phyloP scores from a whole-genome alignment of 2,113 vertebrate genomes.

The Anguilla japonica region DNA sequence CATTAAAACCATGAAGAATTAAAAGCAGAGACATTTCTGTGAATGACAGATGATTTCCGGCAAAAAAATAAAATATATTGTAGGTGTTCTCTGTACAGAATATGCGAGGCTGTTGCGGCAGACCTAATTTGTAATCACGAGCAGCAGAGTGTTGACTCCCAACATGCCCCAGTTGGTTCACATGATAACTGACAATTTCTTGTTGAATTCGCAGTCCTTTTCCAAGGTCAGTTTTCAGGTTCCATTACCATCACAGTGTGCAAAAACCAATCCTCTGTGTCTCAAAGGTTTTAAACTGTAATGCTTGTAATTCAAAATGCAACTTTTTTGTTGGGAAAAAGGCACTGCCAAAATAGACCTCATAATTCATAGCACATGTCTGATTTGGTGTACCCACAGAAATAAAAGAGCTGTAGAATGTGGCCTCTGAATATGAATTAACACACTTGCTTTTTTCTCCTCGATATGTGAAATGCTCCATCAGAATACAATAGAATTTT shows the following conservation, averaged over 20 bases:
- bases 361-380: too few species aligned
- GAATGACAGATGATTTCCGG: background rate
- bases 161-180: background rate
- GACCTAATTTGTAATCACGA: background rate
- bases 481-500: too few species aligned
- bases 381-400: too few species aligned
- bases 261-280: background rate
- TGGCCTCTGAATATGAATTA: too few species aligned
- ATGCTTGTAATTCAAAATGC: slow-evolving; percentile 31
- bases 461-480: too few species aligned
- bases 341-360: too few species aligned
- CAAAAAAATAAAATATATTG: background rate
- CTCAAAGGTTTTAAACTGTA: background rate
- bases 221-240: slow-evolving; percentile 39
- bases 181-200: background rate
- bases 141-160: background rate
- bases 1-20: too few species aligned
- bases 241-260: slow-evolving; percentile 31
- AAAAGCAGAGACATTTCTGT: too few species aligned
- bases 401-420: too few species aligned
- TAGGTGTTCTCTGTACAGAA: background rate
- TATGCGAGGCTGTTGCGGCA: background rate
- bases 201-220: slow-evolving; percentile 19
- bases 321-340: too few species aligned
- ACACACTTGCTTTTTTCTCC: too few species aligned